Base-by-base conservation (phyloP, 2,888 invertebrate species). In the Xestia xanthographa region DNA sequence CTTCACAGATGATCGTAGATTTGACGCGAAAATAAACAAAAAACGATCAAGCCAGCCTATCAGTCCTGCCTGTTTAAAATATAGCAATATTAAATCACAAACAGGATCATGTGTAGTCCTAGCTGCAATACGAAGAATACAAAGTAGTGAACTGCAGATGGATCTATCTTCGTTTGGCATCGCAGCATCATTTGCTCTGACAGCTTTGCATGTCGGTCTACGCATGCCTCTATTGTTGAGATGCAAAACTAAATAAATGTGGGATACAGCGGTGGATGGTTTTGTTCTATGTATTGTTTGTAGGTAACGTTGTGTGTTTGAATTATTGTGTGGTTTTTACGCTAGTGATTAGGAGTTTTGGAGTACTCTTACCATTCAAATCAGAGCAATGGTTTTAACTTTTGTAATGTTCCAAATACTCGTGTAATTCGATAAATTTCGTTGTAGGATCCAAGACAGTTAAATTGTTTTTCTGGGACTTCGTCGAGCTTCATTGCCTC, bases 161-260 rank as follows among this genome's bases (percentile, higher is more conserved):
- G 88, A 91, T 92, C 89, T 90, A 91, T 92, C 92, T 92, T 89
- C 88, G 91, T 91, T 85, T 80, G 67, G 68, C 70, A 92, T 92
- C 92, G 86, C 82, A 79, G 82, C 86, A 91, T 92, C 92, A 90
- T 92, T 91, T 90, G 82, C 87, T 83, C 72, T 90, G 92, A 92
- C 92, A 88, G 91, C 75, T 41, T 68, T 80, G 88, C 89, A 88
- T 90, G 91, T 87, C 86, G 83, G 85, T 81, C 86, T 88, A 87
- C 89, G 83, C 78, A 80, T 77, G 77, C 60, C 53, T n/a, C 84
- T 82, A 87, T 87, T 89, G 88, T 89, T 84, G 76, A 53, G 77
- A 73, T 78, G 83, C 79, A 77, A 87, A 80, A 87, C 68, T 66
- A 77, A 79, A 79, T 86, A 84, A 67, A 88, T 76, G 72, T 73